Percentiles rank a stretch among this genome's conserved stretches.
Evolutionary conservation across 2,113 vertebrate species (phyloP).

Genomic region (Neofelis nebulosa): DNA sequence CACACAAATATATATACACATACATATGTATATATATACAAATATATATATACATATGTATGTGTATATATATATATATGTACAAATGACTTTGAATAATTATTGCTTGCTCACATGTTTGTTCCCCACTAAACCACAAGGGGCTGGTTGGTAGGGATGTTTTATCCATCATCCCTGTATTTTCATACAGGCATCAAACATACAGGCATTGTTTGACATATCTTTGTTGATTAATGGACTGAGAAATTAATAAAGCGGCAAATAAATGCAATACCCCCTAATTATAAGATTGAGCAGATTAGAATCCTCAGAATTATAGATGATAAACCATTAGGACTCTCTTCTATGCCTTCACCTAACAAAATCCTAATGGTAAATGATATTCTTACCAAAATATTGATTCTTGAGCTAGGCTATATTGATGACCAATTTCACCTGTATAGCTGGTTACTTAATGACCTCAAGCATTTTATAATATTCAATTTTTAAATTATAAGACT

Average conservation of each 20-base stretch:
- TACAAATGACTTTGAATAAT: neutral
- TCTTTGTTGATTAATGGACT: neutral
- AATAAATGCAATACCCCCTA: neutral
- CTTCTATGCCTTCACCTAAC: neutral
- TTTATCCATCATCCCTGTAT: neutral
- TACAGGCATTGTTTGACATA: neutral
- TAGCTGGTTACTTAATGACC: neutral
- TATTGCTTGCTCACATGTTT: neutral
- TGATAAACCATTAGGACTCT: neutral
- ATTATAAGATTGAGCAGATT: neutral
- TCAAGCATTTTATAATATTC: neutral
- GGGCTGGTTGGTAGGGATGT: neutral
- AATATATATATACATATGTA: too few relatives aligned
- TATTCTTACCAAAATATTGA: conserved; percentile 18
- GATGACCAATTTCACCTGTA: neutral
- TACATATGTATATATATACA: too few relatives aligned
- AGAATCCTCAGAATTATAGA: neutral
- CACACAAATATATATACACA: too few relatives aligned
- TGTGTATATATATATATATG: neutral
- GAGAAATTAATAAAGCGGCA: neutral
- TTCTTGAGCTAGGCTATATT: neutral
- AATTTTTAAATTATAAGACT: neutral
- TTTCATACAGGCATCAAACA: neutral
- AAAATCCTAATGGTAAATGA: neutral
- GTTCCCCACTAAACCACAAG: neutral